phyloP scores from a whole-genome alignment of 2,888 invertebrate species.

The Lasioglossum zephyrum region DNA sequence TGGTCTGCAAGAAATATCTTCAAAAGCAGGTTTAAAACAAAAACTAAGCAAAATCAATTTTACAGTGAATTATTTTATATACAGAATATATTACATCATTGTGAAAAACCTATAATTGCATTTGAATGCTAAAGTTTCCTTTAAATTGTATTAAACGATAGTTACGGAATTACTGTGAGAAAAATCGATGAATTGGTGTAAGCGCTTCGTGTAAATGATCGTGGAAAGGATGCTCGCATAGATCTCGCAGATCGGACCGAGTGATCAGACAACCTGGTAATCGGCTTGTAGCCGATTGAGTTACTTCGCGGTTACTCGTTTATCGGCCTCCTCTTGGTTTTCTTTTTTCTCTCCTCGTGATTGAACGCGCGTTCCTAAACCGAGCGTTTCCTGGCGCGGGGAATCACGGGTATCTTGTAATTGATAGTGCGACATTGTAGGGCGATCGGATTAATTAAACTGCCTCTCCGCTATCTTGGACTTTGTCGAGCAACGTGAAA shows the following conservation, averaged over 20 bases:
- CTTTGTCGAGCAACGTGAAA: background rate
- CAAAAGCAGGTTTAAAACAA: background rate
- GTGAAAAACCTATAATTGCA: too few species aligned
- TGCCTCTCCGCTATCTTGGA: constrained; percentile 2
- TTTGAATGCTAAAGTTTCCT: background rate
- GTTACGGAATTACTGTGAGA: background rate
- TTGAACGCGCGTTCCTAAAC: constrained; percentile 36
- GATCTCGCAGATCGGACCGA: constrained; percentile 34
- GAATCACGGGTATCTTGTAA: constrained; percentile 41
- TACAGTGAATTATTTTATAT: background rate
- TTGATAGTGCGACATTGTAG: constrained; percentile 38
- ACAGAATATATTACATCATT: background rate
- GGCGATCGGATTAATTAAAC: constrained; percentile 44
- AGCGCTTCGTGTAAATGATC: constrained; percentile 37
- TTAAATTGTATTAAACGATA: background rate
- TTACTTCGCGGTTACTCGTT: constrained; percentile 59
- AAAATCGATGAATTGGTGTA: constrained; percentile 34
- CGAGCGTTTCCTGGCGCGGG: constrained; percentile 19
- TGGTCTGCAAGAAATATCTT: background rate
- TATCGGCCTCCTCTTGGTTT: constrained; percentile 35
- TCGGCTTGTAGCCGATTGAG: constrained; percentile 49
- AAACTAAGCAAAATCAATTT: background rate
- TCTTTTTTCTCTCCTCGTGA: constrained; percentile 20
- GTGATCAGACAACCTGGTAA: constrained; percentile 56
- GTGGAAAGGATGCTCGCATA: constrained; percentile 23